Evolutionary conservation across 2,797 vertebrate genomes (phyloP), one percentile per base, ranked within the genome.

Genomic region (Smutsia gigantea): DNA sequence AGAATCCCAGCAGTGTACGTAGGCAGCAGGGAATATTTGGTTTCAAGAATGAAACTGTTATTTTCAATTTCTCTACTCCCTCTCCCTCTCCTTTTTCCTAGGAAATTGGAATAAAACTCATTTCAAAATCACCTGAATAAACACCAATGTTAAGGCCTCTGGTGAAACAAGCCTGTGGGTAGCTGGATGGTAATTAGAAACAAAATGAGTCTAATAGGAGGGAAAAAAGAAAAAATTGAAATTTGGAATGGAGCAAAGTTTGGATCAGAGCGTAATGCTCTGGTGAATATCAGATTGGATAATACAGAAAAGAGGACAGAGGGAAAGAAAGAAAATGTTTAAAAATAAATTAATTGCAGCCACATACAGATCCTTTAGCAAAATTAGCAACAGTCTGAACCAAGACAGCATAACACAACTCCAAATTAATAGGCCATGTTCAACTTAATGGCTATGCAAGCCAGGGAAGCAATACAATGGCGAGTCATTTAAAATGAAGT

Each of bases 321-420:
- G 42, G 46, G 31, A 72, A 96, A 97, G 90, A 82, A 92, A 92
- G 57, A 97, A 89, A 92, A 95, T 82, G 25, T 87, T 97, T 90
- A 83, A 97, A 95, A 96, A 90, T 96, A 97, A 96, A 96, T 92
- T 89, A 96, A 95, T 92, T 94, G 37, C 87, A 97, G 95, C 75
- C 84, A 94, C 69, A 89, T 71, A 86, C 85, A 97, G 61, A 95
- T 93, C 81, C 57, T 94, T 96, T 83, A 96, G 88, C 61, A 96
- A 96, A 95, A 97, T 94, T 96, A 93, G 92, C 97, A 96, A 90
- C 92, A 97, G 90, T 49, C 88, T 95, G 23, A 94, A 83, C 49
- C 49, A 87, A 94, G 71, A 94, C 51, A 74, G 83, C 66, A 71
- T 69, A 87, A 72, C 75, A 90, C 72, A 94, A 75, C 49, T 95